Evolutionary conservation across 2,888 invertebrate genomes (phyloP).

Genomic region (Merodon equestris): DNA sequence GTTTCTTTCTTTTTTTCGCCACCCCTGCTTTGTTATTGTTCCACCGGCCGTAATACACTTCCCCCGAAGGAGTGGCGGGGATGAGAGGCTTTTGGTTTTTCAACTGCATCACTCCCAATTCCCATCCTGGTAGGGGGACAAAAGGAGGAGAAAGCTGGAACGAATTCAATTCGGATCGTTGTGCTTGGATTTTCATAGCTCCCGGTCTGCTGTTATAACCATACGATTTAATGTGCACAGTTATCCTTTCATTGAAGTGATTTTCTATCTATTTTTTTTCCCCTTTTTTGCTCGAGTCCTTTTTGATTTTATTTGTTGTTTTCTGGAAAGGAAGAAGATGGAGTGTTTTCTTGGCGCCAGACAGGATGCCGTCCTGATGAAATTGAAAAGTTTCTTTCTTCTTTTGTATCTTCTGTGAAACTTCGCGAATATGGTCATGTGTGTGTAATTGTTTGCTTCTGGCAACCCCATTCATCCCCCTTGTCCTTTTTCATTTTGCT

Average conservation of each 20-base stretch:
- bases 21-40: no score
- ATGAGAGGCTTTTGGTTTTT: no score
- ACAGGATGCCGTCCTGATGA: slow-evolving; percentile 64
- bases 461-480: slow-evolving; percentile 8
- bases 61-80: slow-evolving; percentile 6
- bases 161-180: slow-evolving; percentile 57
- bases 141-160: slow-evolving; percentile 46
- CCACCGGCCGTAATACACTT: slow-evolving; percentile 41
- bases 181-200: neutral
- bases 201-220: slow-evolving; percentile 11
- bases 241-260: slow-evolving; percentile 53
- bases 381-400: slow-evolving; percentile 65
- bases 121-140: slow-evolving; percentile 28
- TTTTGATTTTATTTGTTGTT: slow-evolving; percentile 13
- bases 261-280: slow-evolving; percentile 18
- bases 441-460: slow-evolving; percentile 26
- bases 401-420: neutral
- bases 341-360: slow-evolving; percentile 67
- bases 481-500: slow-evolving; percentile 41
- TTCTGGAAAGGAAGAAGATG: slow-evolving; percentile 51
- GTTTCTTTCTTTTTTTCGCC: slow-evolving; percentile 12
- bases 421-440: slow-evolving; percentile 2
- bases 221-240: slow-evolving; percentile 61
- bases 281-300: no score
- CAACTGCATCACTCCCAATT: no score